Evolutionary conservation across 1,140 invertebrate species (phyloP), one percentile per base, ranked within the genome.

Genomic region (Choristoneura fumiferana): DNA sequence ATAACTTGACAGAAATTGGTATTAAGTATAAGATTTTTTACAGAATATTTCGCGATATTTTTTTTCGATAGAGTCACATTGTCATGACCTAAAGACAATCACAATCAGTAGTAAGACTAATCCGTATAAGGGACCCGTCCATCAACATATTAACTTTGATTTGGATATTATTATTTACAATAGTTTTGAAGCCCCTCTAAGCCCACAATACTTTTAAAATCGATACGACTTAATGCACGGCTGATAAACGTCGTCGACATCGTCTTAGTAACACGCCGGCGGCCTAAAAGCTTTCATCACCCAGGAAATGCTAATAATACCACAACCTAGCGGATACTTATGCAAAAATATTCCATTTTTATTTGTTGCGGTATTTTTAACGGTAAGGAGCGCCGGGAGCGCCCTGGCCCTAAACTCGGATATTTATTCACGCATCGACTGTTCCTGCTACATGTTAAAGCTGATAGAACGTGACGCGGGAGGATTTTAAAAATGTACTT

Each of bases 321-420:
- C 73, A 49, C 60, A 61, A 62, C 22, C 52, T 62, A 57, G 65
- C 52, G 55, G 38, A 71, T 65, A 78, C 73, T 72, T 84, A 85
- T 84, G 81, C 77, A 83, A 83, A 87, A 86, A 84, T 88, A 86
- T 86, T 78, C 75, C 76, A 79, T 84, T 88, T 86, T 88, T 88
- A 81, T 84, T 81, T 65, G 62, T 63, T 66, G 64, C 69, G 64
- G 69, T 76, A 80, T 82, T 82, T 78, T 78, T 64, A 75, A 81
- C 73, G 67, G 67, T 63, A 73, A 68, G 69, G 61, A 62, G 63
- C 69, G 56, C 56, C 60, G 62, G 57, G 66, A 65, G 76, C 68
- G 73, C 39, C 67, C 67, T 74, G 78, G 76, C 62, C 62, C 63
- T 83, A 83, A 84, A 78, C 81, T 67, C 67, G 77, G 82, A 80